Evolutionary conservation across 53 echinoderm and acorn worm species (phyloP).

Genomic region (Henricia sp.): DNA sequence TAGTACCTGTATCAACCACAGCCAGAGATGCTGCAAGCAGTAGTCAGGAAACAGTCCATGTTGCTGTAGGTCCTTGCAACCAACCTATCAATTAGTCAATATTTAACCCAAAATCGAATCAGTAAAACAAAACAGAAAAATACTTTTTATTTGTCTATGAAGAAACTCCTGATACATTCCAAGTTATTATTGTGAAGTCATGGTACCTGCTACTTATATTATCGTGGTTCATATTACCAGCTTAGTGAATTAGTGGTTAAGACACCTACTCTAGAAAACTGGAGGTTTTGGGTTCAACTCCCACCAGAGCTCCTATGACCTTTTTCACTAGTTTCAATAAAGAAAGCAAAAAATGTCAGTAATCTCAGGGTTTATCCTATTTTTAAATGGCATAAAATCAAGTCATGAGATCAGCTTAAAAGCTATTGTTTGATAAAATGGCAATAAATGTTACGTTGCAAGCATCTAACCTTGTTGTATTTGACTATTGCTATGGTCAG

Average conservation of each 20-base stretch:
- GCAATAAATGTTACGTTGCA: neutral
- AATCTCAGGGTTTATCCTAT: neutral
- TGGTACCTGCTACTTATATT: too few relatives aligned
- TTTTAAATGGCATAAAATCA: neutral
- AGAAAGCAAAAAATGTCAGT: neutral
- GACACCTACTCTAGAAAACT: too few relatives aligned
- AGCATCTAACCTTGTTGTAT: constrained; percentile 46
- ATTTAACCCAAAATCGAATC: neutral
- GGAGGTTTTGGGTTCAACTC: too few relatives aligned
- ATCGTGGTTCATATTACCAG: too few relatives aligned
- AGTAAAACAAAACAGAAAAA: neutral
- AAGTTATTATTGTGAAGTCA: too few relatives aligned
- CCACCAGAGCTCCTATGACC: too few relatives aligned
- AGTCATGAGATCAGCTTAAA: neutral
- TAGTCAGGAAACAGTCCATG: constrained; percentile 64
- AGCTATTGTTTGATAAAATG: neutral
- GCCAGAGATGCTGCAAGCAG: constrained; percentile 76
- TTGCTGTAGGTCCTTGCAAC: constrained; percentile 46
- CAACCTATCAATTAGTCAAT: constrained; percentile 9
- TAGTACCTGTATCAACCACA: constrained; percentile 66
- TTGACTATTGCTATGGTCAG: constrained; percentile 46
- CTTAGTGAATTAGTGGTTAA: neutral
- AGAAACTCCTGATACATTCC: too few relatives aligned
- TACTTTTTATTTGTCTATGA: too few relatives aligned
- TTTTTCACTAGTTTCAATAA: neutral